Percentiles rank a stretch among this genome's conserved stretches.
Conservation (phyloP, 2,888 invertebrate species). For the Macrophya alboannulata region DNA sequence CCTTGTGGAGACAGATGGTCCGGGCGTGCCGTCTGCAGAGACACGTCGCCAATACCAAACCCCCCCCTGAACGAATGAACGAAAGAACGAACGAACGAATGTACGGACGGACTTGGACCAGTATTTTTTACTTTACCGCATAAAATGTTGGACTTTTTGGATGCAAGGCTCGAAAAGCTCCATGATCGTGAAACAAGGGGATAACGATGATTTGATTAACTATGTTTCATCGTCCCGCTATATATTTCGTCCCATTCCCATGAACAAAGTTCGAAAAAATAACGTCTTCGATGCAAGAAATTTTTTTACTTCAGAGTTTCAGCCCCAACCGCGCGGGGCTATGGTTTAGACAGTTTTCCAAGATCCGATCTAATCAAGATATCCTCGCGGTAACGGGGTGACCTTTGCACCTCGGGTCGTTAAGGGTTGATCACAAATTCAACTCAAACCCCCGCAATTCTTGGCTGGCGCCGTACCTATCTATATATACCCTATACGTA, state of each 20-base stretch:
- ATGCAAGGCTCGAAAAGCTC: background rate
- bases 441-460: constrained; percentile 23
- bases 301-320: background rate
- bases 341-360: background rate
- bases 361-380: constrained; percentile 27
- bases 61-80: constrained; percentile 40
- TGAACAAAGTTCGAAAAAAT: background rate
- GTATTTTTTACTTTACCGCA: constrained; percentile 25
- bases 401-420: constrained; percentile 46
- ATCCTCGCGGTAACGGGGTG: background rate
- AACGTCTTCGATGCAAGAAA: background rate
- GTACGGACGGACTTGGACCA: constrained; percentile 12
- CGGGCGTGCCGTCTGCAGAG: constrained; percentile 66
- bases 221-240: constrained; percentile 2
- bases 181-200: background rate
- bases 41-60: constrained; percentile 66
- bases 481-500: background rate
- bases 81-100: background rate
- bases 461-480: background rate
- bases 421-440: constrained; percentile 49
- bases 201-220: background rate
- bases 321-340: too few species aligned
- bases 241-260: too few species aligned
- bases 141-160: background rate
- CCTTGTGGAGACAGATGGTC: constrained; percentile 66